Conservation (phyloP, 2,797 vertebrate species). For the Pangasius sanitwongsei region DNA sequence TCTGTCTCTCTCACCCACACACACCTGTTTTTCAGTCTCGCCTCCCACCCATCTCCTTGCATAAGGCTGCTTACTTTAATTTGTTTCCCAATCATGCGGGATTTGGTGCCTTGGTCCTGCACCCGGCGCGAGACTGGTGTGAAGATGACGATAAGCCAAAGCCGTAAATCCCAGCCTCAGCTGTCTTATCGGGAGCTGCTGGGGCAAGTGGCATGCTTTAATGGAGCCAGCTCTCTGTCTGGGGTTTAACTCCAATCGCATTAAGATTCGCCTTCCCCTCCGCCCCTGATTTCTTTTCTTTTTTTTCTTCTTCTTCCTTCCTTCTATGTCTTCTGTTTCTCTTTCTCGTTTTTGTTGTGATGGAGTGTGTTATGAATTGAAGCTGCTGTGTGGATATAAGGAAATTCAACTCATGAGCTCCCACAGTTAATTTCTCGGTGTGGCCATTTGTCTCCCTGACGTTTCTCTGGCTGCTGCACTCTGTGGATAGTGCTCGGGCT, state of each 20-base stretch:
- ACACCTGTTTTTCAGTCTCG: constrained; percentile 60
- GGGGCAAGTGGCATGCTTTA: constrained; percentile 78
- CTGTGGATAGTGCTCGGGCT: constrained; percentile 45
- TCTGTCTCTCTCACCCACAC: constrained; percentile 44
- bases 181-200: constrained; percentile 81
- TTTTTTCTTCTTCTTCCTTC: constrained; percentile 54
- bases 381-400: constrained; percentile 51
- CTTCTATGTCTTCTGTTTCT: constrained; percentile 37
- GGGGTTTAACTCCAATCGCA: constrained; percentile 80
- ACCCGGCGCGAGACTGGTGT: constrained; percentile 77
- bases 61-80: constrained; percentile 69
- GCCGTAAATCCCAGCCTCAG: constrained; percentile 82
- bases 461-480: constrained; percentile 51
- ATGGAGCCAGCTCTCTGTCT: constrained; percentile 81
- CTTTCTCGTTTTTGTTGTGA: constrained; percentile 29
- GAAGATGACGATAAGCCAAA: constrained; percentile 83
- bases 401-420: constrained; percentile 59
- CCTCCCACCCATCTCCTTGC: constrained; percentile 51
- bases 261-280: constrained; percentile 78
- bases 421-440: constrained; percentile 50
- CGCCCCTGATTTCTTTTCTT: constrained; percentile 69
- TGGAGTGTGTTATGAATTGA: constrained; percentile 54
- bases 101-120: constrained; percentile 73
- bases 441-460: constrained; percentile 59
- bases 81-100: constrained; percentile 72